Percentiles rank a stretch among this genome's conserved stretches.
These are phyloP conservation scores for Cordilura impudica DNA, from an alignment of 2,888 invertebrate species.

Conservation along the genomic window DNA sequence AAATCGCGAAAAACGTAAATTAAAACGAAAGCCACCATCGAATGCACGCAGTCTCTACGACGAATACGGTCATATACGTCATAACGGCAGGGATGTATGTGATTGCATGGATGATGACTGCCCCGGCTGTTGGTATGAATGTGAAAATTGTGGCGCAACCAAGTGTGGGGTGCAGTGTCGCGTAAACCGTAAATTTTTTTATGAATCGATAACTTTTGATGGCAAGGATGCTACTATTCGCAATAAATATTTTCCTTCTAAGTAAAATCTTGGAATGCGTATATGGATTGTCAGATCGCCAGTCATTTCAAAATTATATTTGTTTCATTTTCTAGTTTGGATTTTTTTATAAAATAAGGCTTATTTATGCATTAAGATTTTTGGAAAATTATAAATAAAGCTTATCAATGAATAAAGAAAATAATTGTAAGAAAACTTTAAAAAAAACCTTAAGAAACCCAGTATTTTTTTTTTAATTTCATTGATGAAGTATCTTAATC, in stretches of 20 bases:
- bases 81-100: conserved; percentile 85
- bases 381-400: too few species aligned
- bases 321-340: too few species aligned
- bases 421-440: too few species aligned
- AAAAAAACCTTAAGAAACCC: too few species aligned
- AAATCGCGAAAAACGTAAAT: conserved; percentile 86
- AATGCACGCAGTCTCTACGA: conserved; percentile 80
- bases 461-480: too few species aligned
- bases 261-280: conserved; percentile 15
- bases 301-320: neutral
- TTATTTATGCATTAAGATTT: too few species aligned
- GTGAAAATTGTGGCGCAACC: conserved; percentile 84
- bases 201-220: conserved; percentile 88
- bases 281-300: neutral
- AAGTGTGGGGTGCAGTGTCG: conserved; percentile 92
- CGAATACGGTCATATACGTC: conserved; percentile 83
- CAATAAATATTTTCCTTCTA: conserved; percentile 67
- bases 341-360: too few species aligned
- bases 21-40: conserved; percentile 80
- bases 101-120: conserved; percentile 90
- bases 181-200: conserved; percentile 86
- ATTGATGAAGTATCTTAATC: too few species aligned
- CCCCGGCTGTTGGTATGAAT: conserved; percentile 91
- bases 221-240: conserved; percentile 82
- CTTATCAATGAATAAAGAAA: too few species aligned